Percentiles rank a stretch among this genome's conserved stretches.
These are phyloP conservation scores for Linyphia triangularis DNA, from an alignment of 2,888 invertebrate species.

Conservation along the genomic window DNA sequence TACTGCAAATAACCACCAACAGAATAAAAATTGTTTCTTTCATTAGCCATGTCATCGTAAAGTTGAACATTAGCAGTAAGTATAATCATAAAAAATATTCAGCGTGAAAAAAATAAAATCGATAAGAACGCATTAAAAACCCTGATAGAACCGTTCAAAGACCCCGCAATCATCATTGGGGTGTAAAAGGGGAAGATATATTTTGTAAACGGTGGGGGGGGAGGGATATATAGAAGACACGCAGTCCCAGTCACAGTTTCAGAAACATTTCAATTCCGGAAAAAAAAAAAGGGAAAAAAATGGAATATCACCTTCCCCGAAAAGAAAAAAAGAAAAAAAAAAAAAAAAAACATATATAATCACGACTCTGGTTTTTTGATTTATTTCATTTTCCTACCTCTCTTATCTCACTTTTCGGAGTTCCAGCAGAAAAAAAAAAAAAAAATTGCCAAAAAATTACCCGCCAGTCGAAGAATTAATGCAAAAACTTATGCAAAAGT, in stretches of 20 bases:
- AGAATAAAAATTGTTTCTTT: not conserved
- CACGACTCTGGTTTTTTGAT: constrained; percentile 42
- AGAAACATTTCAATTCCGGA: constrained; percentile 36
- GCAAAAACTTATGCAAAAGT: constrained; percentile 57
- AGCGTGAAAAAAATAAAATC: constrained; percentile 28
- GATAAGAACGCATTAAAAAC: constrained; percentile 45
- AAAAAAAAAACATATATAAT: too few relatives aligned
- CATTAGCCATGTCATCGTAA: constrained; percentile 44
- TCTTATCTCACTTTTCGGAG: constrained; percentile 43
- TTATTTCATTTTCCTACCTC: constrained; percentile 61
- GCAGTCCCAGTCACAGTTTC: constrained; percentile 32
- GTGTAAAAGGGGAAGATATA: constrained; percentile 29
- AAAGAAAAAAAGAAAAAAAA: not conserved
- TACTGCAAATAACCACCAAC: constrained; percentile 35
- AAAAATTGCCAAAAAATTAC: constrained; percentile 48
- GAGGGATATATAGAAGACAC: not conserved
- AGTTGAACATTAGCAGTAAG: constrained; percentile 29
- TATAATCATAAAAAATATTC: constrained; percentile 34
- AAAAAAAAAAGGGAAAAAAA: constrained; percentile 21
- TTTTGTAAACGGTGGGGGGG: too few relatives aligned
- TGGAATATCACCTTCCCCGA: not conserved
- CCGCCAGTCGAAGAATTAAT: constrained; percentile 58
- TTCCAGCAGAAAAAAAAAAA: not conserved
- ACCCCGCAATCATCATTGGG: constrained; percentile 36
- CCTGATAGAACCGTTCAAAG: constrained; percentile 33